Conservation (phyloP, 1,140 invertebrate species). For the Nymphalis io region DNA sequence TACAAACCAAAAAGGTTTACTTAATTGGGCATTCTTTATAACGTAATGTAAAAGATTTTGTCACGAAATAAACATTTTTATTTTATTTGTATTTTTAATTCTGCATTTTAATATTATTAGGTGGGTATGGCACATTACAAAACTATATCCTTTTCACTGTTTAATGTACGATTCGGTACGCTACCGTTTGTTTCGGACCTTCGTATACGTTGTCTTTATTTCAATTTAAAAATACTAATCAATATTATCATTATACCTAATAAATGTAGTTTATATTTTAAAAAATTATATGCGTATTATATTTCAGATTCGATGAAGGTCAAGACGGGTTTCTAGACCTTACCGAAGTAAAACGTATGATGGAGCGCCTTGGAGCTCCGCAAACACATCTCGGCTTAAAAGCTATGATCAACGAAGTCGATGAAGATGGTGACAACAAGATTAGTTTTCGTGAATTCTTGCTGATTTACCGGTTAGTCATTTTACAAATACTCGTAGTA, state of each 20-base stretch:
- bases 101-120: neutral
- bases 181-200: too few relatives aligned
- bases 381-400: conserved; percentile 97
- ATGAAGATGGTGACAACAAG: conserved; percentile 93
- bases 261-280: too few relatives aligned
- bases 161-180: too few relatives aligned
- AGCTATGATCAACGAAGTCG: conserved; percentile 96
- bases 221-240: too few relatives aligned
- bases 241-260: too few relatives aligned
- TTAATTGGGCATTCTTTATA: too few relatives aligned
- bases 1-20: too few relatives aligned
- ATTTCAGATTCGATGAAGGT: conserved; percentile 93
- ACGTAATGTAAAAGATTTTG: too few relatives aligned
- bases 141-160: too few relatives aligned
- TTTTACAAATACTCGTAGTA: neutral
- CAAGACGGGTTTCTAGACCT: conserved; percentile 94
- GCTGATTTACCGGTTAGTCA: conserved; percentile 87
- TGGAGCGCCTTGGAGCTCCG: conserved; percentile 96
- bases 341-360: conserved; percentile 95
- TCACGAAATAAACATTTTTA: too few relatives aligned
- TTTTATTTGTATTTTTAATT: neutral
- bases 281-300: neutral
- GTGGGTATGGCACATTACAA: too few relatives aligned
- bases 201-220: too few relatives aligned
- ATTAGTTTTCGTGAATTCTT: conserved; percentile 96